Evolutionary conservation across 2,888 invertebrate species (phyloP).

Genomic region (Drosophila pseudotalamancana): DNA sequence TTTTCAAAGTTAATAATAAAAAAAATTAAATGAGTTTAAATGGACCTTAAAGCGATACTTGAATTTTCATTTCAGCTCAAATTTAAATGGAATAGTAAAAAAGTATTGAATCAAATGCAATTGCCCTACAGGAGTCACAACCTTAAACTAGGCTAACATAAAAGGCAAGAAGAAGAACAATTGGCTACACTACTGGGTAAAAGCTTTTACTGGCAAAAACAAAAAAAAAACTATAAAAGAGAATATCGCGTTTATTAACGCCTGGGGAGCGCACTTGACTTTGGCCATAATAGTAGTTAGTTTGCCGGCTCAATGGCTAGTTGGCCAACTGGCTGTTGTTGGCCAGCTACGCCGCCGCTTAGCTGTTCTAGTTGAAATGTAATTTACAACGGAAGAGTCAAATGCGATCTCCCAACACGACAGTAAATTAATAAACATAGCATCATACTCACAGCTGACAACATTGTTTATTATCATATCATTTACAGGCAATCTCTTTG

Average conservation of each 20-base stretch:
- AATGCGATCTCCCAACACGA: conserved; percentile 31
- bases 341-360: conserved; percentile 24
- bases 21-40: not conserved
- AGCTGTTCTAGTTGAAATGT: conserved; percentile 14
- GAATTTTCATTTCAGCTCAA: not conserved
- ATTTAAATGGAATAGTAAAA: not conserved
- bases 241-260: conserved; percentile 55
- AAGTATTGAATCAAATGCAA: not conserved
- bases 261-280: conserved; percentile 59
- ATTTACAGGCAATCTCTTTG: conserved; percentile 11
- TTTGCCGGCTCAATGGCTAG: conserved; percentile 2
- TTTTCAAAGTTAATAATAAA: not conserved
- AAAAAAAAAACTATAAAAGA: conserved; percentile 16
- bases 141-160: not conserved
- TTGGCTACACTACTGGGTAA: conserved; percentile 36
- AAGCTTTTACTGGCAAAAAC: conserved; percentile 35
- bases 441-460: conserved; percentile 1
- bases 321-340: conserved; percentile 10
- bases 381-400: conserved; percentile 19
- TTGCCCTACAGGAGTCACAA: not conserved
- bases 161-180: conserved; percentile 35
- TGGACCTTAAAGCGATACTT: too few relatives aligned
- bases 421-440: conserved; percentile 45
- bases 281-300: conserved; percentile 44
- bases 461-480: conserved; percentile 32